Percentiles rank a stretch among this genome's conserved stretches.
These are phyloP conservation scores for Irena cyanogastra DNA, from an alignment of 2,113 vertebrate species.

Conservation along the genomic window DNA sequence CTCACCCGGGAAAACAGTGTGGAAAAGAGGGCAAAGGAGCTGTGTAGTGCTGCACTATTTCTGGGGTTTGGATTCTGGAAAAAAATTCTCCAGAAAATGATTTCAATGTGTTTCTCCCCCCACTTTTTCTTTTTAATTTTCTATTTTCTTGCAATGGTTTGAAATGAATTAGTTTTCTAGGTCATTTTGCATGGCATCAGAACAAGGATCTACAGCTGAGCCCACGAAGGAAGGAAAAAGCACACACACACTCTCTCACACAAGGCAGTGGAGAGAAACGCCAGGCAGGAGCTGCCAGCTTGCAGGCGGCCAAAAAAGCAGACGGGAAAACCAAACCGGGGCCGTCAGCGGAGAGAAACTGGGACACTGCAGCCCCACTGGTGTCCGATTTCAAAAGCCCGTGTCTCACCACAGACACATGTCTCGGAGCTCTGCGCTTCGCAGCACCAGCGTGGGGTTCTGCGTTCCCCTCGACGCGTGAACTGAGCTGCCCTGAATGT, in stretches of 20 bases:
- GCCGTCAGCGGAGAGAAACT: not conserved
- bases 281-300: slow-evolving; percentile 33
- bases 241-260: not conserved
- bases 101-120: slow-evolving; percentile 22
- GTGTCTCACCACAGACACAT: slow-evolving; percentile 44
- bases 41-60: not conserved
- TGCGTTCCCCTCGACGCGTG: not conserved
- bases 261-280: not conserved
- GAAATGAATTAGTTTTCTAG: slow-evolving; percentile 54
- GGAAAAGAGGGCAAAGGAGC: not conserved
- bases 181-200: slow-evolving; percentile 55
- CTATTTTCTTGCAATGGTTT: not conserved
- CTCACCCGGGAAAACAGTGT: not conserved
- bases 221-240: slow-evolving; percentile 11
- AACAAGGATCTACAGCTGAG: slow-evolving; percentile 51
- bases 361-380: slow-evolving; percentile 18
- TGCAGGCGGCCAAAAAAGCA: slow-evolving; percentile 46
- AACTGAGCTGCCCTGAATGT: not conserved
- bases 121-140: not conserved
- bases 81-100: not conserved
- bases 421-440: slow-evolving; percentile 9
- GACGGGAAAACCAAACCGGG: slow-evolving; percentile 67
- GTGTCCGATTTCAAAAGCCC: slow-evolving; percentile 50
- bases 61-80: slow-evolving; percentile 3
- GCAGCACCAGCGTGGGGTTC: slow-evolving; percentile 10